Evolutionary conservation across 2,888 invertebrate species (phyloP).

Genomic region (Eupithecia subumbrata): DNA sequence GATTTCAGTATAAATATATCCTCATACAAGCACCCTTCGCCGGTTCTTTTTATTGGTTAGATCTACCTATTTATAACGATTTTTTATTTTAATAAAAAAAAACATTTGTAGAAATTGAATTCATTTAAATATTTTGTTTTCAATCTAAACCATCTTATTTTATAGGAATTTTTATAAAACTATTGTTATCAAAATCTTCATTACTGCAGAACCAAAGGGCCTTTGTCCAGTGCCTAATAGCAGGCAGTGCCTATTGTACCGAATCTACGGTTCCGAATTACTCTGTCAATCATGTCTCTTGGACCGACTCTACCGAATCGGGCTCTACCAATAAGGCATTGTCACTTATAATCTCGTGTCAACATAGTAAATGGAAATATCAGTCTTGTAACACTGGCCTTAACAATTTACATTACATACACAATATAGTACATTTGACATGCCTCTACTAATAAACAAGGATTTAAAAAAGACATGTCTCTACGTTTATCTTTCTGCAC

Average conservation of each 20-base stretch:
- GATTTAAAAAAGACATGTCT: background rate
- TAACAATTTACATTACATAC: background rate
- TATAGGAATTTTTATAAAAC: background rate
- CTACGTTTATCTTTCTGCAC: background rate
- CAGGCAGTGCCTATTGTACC: constrained; percentile 26
- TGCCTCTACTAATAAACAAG: background rate
- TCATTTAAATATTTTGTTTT: background rate
- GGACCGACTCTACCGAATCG: constrained; percentile 28
- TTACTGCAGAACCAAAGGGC: background rate
- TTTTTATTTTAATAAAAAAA: no score
- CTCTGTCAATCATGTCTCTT: constrained; percentile 60
- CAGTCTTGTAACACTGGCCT: constrained; percentile 5
- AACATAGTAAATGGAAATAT: constrained; percentile 21
- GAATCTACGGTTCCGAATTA: constrained; percentile 51
- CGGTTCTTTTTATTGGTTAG: no score
- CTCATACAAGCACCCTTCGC: no score
- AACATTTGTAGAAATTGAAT: no score
- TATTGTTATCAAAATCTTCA: background rate
- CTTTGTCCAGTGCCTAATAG: background rate
- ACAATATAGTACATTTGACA: background rate
- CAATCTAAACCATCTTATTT: no score
- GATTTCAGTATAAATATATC: no score
- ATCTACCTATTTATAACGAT: no score
- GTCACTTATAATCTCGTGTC: constrained; percentile 61
- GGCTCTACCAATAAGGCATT: constrained; percentile 59